Base-by-base conservation (phyloP, 2,797 vertebrate genomes). In the Vultur gryphus region DNA sequence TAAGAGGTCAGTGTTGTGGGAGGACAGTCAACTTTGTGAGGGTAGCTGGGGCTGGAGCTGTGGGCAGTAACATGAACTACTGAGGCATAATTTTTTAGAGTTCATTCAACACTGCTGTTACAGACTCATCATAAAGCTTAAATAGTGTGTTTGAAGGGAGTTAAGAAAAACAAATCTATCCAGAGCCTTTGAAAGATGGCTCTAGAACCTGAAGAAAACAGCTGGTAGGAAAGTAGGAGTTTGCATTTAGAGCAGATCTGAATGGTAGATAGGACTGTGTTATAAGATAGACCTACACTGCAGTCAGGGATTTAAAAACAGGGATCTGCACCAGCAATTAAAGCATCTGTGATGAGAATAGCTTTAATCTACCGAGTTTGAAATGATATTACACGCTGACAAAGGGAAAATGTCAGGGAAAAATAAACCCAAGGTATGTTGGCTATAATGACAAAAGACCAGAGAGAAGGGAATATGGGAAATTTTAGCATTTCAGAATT, bases 211-310 rank as follows among this genome's bases (percentile, higher is more conserved):
- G 64, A 21, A 66, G 43, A 61, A 87, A 70, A 54, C 24, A 77
- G 43, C 75, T 57, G 51, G 25, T 59, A 41, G 58, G 70, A 41
- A 66, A 76, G 41, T 1, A 62, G 39, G 18, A 58, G 21, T 46
- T 29, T 51, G 76, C 8, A 11, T n/a, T 86, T 43, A 39, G 20
- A 80, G 76, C 48, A 39, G 33, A n/a, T 73, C 17, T 62, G 29
- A 57, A 11, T 1, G 13, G n/a, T 11, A 11, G 35, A 21, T 35
- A 37, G 31, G 16, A 10, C 11, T 0, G 5, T 14, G 19, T 28
- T 65, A 6, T 57, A 29, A 43, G 17, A n/a, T 7, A 59, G 14
- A 67, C 11, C 11, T 46, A 16, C 19, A 2, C 7, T 58, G 82
- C 54, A 51, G 59, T 52, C 44, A 49, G 49, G 44, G 25, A 14